Conservation (phyloP, 2,797 vertebrate genomes). For the Thaleichthys pacificus region DNA sequence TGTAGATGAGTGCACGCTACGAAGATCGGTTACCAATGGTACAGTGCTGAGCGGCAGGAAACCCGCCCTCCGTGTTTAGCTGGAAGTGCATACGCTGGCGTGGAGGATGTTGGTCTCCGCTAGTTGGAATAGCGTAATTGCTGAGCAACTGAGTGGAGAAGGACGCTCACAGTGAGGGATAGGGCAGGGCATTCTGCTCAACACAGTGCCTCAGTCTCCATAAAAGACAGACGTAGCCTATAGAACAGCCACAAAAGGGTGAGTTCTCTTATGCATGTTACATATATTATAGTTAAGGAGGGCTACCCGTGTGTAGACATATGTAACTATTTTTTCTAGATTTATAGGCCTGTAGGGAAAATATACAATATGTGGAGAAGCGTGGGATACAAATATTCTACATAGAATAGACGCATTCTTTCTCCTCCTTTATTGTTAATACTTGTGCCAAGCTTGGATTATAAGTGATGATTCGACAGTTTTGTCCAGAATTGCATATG, state of each 20-base stretch:
- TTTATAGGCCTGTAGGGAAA: no score
- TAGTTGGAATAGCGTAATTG: conserved; percentile 43
- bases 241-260: background rate
- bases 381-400: background rate
- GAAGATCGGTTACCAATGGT: background rate
- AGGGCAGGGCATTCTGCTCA: conserved; percentile 55
- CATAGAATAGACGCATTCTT: conserved; percentile 8
- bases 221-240: conserved; percentile 14
- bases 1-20: background rate
- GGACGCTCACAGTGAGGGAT: conserved; percentile 44
- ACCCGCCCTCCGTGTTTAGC: conserved; percentile 64
- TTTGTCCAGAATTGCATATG: background rate
- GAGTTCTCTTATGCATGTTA: background rate
- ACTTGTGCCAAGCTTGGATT: background rate
- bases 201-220: background rate
- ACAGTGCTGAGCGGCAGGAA: conserved; percentile 45
- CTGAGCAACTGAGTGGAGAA: conserved; percentile 58
- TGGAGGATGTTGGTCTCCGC: conserved; percentile 34
- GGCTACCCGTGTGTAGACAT: background rate
- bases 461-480: conserved; percentile 1
- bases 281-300: background rate
- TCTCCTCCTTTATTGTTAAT: background rate
- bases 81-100: conserved; percentile 70
- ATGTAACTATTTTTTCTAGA: background rate
- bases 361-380: background rate